Evolutionary conservation across 2,113 vertebrate species (phyloP).

Genomic region (Pygoscelis antarcticus): DNA sequence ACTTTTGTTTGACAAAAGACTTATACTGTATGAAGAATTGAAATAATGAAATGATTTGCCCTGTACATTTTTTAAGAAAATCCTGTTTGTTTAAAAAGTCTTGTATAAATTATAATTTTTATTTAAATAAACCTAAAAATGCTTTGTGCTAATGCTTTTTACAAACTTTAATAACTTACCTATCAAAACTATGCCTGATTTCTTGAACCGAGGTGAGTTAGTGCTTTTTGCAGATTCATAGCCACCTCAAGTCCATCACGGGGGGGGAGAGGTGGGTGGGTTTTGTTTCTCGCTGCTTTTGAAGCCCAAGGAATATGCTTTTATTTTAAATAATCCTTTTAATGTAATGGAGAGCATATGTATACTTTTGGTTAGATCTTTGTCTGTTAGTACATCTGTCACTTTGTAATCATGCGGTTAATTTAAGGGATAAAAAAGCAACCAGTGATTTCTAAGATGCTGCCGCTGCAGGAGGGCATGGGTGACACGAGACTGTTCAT

Average conservation of each 20-base stretch:
- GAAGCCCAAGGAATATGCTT: neutral
- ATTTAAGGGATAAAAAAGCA: neutral
- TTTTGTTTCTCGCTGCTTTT: neutral
- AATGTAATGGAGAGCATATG: neutral
- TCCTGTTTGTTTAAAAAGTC: slow-evolving; percentile 80
- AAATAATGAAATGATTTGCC: slow-evolving; percentile 63
- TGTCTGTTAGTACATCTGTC: neutral
- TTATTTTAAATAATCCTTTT: neutral
- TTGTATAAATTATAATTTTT: slow-evolving; percentile 86
- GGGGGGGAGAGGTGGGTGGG: accelerated
- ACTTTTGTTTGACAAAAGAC: slow-evolving; percentile 69
- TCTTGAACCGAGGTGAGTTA: neutral
- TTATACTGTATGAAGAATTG: slow-evolving; percentile 70
- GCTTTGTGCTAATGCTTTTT: slow-evolving; percentile 65
- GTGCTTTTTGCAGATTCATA: neutral
- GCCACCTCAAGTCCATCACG: no score
- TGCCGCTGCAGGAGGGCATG: neutral
- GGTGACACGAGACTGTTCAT: accelerated
- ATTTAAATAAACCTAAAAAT: slow-evolving; percentile 80
- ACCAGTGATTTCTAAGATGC: neutral
- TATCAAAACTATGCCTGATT: neutral
- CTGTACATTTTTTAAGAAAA: slow-evolving; percentile 79
- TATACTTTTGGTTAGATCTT: neutral
- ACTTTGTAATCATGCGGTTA: neutral
- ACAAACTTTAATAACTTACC: neutral